Conservation (phyloP, 1,140 invertebrate genomes). For the Euura lappo region DNA sequence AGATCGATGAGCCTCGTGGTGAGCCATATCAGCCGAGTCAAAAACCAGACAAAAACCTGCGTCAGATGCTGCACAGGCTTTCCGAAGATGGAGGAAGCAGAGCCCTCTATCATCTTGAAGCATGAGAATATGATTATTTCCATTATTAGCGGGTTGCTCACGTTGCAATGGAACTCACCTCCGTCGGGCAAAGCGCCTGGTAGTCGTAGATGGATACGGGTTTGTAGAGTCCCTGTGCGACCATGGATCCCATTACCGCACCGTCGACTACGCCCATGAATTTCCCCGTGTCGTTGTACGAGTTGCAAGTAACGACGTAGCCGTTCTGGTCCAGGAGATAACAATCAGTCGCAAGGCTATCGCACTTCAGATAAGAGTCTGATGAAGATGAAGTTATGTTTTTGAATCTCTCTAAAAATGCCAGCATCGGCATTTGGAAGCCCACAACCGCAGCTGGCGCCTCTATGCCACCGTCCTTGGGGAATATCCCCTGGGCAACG, state of each 20-base stretch:
- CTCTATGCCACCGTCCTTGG: conserved; percentile 75
- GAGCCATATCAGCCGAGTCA: conserved; percentile 44
- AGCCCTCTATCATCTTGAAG: neutral
- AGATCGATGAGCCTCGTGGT: conserved; percentile 43
- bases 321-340: conserved; percentile 90
- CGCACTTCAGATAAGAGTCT: conserved; percentile 55
- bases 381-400: conserved; percentile 67
- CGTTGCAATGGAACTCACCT: conserved; percentile 36
- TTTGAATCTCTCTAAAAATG: conserved; percentile 71
- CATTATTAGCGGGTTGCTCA: too few species aligned
- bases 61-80: conserved; percentile 40
- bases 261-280: conserved; percentile 88
- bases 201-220: conserved; percentile 84
- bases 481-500: conserved; percentile 84
- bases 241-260: conserved; percentile 78
- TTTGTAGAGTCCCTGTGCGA: conserved; percentile 76
- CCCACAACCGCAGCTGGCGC: conserved; percentile 89
- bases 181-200: conserved; percentile 75
- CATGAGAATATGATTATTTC: neutral
- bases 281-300: conserved; percentile 71
- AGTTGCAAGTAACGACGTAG: conserved; percentile 81
- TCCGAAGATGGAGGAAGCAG: conserved; percentile 9
- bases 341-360: conserved; percentile 71
- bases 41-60: conserved; percentile 44
- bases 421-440: conserved; percentile 76